phyloP scores from a whole-genome alignment of 2,888 invertebrate species.

The Drosophila quinaria region DNA sequence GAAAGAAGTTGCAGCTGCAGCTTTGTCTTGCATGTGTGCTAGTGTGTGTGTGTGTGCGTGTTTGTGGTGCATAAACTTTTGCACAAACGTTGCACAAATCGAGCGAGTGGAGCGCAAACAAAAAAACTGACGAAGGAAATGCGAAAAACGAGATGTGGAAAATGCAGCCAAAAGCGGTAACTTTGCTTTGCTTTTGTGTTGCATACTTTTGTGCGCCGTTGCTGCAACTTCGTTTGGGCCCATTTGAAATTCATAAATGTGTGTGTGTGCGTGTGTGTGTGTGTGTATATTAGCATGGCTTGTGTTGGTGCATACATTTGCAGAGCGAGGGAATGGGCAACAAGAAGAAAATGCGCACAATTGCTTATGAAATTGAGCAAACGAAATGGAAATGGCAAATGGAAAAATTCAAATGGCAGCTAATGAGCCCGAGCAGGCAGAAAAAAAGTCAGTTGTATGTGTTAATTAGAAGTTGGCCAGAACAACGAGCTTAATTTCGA shows the following conservation, averaged over 20 bases:
- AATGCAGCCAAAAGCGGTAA: constrained; percentile 43
- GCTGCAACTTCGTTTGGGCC: constrained; percentile 70
- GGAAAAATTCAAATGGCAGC: constrained; percentile 58
- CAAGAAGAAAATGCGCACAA: constrained; percentile 65
- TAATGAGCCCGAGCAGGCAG: constrained; percentile 55
- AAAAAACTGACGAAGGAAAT: constrained; percentile 23
- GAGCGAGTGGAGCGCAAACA: constrained; percentile 48
- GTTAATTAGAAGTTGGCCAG: constrained; percentile 48
- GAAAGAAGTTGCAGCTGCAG: constrained; percentile 19
- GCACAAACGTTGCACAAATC: constrained; percentile 58
- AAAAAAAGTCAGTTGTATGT: constrained; percentile 27
- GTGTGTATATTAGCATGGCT: constrained; percentile 62
- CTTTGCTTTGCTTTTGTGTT: constrained; percentile 68
- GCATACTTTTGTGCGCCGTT: constrained; percentile 55
- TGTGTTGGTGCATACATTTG: constrained; percentile 71
- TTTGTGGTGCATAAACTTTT: constrained; percentile 57
- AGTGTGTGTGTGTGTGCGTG: constrained; percentile 9
- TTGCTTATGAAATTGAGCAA: constrained; percentile 81
- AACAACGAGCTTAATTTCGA: constrained; percentile 25
- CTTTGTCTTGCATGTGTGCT: constrained; percentile 27
- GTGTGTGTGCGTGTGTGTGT: constrained; percentile 14
- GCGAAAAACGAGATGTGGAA: constrained; percentile 22
- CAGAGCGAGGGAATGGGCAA: constrained; percentile 13
- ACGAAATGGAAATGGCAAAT: constrained; percentile 63
- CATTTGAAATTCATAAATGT: constrained; percentile 77